These are phyloP conservation scores for Psilopsiagon aymara DNA, from an alignment of 2,113 vertebrate genomes.

Conservation along the genomic window DNA sequence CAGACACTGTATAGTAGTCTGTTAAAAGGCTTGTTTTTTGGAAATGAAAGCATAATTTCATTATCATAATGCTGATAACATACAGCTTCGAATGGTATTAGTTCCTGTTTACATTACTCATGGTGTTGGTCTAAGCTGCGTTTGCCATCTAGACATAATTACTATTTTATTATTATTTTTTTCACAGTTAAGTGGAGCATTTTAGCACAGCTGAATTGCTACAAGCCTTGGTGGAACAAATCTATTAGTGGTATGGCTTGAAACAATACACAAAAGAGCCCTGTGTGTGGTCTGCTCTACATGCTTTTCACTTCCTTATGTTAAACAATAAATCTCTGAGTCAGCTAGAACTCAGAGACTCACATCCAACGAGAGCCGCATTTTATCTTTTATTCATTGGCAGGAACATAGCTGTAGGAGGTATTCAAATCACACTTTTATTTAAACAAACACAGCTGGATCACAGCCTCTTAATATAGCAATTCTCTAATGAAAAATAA, in stretches of 20 bases:
- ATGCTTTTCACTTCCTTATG: conserved; percentile 79
- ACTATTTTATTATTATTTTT: conserved; percentile 82
- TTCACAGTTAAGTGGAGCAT: conserved; percentile 83
- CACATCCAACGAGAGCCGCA: conserved; percentile 72
- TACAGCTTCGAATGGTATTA: conserved; percentile 63
- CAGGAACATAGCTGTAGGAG: conserved; percentile 85
- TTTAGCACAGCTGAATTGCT: conserved; percentile 83
- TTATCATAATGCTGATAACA: conserved; percentile 56
- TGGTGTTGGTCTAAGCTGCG: conserved; percentile 69
- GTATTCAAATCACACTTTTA: conserved; percentile 89
- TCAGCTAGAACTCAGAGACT: conserved; percentile 80
- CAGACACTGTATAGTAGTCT: background rate
- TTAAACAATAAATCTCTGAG: conserved; percentile 85
- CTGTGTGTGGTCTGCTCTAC: conserved; percentile 82
- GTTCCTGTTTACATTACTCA: conserved; percentile 76
- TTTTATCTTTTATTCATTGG: conserved; percentile 87
- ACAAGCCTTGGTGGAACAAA: conserved; percentile 81
- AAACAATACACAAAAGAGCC: conserved; percentile 84
- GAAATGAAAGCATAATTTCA: conserved; percentile 71
- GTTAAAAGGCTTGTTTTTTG: conserved; percentile 51
- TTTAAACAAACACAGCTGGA: conserved; percentile 91
- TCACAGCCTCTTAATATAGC: conserved; percentile 85
- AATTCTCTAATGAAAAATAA: conserved; percentile 88
- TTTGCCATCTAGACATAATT: conserved; percentile 78
- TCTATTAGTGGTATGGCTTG: conserved; percentile 83